These are phyloP conservation scores for Moxostoma hubbsi DNA, from an alignment of 2,797 vertebrate species.

Conservation along the genomic window DNA sequence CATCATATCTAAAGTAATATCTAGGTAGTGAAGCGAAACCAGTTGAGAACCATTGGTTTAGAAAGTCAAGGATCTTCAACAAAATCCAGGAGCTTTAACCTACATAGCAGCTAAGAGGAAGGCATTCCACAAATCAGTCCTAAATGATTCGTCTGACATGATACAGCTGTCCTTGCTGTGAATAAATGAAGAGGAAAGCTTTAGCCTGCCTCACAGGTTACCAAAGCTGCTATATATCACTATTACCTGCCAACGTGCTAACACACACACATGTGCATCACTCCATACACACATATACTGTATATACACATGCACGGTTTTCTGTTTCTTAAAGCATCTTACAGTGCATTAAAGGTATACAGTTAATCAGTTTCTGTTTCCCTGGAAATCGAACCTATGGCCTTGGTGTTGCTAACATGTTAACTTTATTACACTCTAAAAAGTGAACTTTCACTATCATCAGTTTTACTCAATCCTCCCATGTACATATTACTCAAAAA, in stretches of 20 bases:
- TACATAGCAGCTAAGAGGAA: constrained; percentile 29
- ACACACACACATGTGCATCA: constrained; percentile 15
- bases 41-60: constrained; percentile 5
- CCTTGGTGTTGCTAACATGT: too few relatives aligned
- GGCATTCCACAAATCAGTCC: constrained; percentile 41
- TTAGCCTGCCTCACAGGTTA: constrained; percentile 30
- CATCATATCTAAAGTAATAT: not conserved
- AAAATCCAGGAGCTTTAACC: not conserved
- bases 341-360: too few relatives aligned
- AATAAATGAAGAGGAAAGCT: constrained; percentile 44
- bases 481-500: too few relatives aligned
- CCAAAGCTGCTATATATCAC: constrained; percentile 40
- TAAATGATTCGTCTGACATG: constrained; percentile 50
- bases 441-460: too few relatives aligned
- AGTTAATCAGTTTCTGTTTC: too few relatives aligned
- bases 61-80: constrained; percentile 25
- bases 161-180: constrained; percentile 52
- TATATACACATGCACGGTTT: constrained; percentile 27
- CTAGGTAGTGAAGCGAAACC: too few relatives aligned
- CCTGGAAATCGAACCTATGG: too few relatives aligned
- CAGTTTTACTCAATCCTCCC: too few relatives aligned
- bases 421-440: too few relatives aligned
- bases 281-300: not conserved
- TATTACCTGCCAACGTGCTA: constrained; percentile 25
- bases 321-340: not conserved